Evolutionary conservation across 2,113 vertebrate genomes (phyloP).

Genomic region (Ascaphus truei): DNA sequence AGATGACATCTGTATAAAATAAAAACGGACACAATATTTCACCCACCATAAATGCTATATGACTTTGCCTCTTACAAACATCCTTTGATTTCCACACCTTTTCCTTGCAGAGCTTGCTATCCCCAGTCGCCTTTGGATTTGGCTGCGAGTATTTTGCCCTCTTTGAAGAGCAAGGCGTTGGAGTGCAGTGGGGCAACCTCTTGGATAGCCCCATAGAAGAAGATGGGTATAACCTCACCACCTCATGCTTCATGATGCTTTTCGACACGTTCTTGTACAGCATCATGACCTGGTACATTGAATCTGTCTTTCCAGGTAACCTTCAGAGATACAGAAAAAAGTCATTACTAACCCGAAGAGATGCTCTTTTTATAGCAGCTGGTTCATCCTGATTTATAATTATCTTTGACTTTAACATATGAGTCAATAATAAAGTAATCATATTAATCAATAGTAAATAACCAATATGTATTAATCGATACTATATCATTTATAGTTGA

Average conservation of each 20-base stretch:
- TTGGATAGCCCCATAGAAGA: conserved; percentile 81
- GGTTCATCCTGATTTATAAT: too few species aligned
- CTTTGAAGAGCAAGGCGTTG: conserved; percentile 92
- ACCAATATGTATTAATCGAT: too few species aligned
- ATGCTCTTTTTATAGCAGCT: not conserved
- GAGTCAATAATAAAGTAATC: too few species aligned
- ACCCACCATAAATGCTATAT: too few species aligned
- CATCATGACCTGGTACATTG: conserved; percentile 94
- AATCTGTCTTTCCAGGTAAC: conserved; percentile 92
- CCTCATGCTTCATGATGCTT: conserved; percentile 81
- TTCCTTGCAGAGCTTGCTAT: conserved; percentile 80
- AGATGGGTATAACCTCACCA: conserved; percentile 86
- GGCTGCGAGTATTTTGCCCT: conserved; percentile 93
- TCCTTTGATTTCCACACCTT: too few species aligned
- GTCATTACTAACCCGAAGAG: not conserved
- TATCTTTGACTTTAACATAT: too few species aligned
- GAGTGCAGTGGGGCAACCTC: conserved; percentile 92
- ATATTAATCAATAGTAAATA: too few species aligned
- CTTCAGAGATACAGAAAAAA: not conserved
- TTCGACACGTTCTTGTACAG: conserved; percentile 87
- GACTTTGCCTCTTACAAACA: too few species aligned
- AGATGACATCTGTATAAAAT: too few species aligned
- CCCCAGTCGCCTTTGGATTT: conserved; percentile 93
- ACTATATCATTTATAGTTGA: too few species aligned
- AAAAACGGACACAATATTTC: too few species aligned